Conservation (phyloP, 2,797 vertebrate species). For the Ataeniobius toweri region DNA sequence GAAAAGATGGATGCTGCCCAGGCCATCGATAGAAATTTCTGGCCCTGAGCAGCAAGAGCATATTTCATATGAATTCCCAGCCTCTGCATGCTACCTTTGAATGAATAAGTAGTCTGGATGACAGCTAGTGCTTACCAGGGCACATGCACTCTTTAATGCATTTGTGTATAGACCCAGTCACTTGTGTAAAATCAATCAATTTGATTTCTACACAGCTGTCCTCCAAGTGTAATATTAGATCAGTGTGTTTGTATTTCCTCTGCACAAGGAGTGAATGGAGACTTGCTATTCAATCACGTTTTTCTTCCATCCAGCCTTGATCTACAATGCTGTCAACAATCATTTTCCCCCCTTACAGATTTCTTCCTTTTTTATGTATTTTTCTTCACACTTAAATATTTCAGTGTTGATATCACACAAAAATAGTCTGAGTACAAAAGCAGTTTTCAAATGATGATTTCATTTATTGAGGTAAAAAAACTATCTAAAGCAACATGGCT, state of each 20-base stretch:
- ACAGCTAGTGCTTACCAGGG: slow-evolving; percentile 32
- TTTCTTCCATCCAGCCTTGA: slow-evolving; percentile 41
- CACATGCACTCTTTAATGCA: slow-evolving; percentile 48
- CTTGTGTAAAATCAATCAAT: slow-evolving; percentile 50
- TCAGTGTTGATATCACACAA: neutral
- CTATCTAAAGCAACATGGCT: neutral
- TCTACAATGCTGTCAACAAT: slow-evolving; percentile 29
- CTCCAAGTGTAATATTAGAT: slow-evolving; percentile 53
- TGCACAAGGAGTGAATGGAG: slow-evolving; percentile 16
- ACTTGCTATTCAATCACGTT: slow-evolving; percentile 28
- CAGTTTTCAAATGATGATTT: neutral
- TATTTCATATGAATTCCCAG: slow-evolving; percentile 65
- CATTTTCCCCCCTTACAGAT: neutral
- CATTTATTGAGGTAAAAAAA: neutral
- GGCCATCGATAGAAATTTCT: slow-evolving; percentile 69
- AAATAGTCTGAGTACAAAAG: neutral
- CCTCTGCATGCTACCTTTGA: slow-evolving; percentile 47
- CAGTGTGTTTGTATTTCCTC: slow-evolving; percentile 51
- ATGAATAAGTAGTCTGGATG: slow-evolving; percentile 71
- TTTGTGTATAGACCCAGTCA: slow-evolving; percentile 47
- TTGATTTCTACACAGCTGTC: slow-evolving; percentile 51
- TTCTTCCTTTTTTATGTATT: neutral
- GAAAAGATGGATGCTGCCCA: slow-evolving; percentile 73
- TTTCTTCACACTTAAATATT: neutral
- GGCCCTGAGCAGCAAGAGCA: slow-evolving; percentile 54